Conservation (phyloP, 2,888 invertebrate genomes). For the Brachyopa scutellaris region DNA sequence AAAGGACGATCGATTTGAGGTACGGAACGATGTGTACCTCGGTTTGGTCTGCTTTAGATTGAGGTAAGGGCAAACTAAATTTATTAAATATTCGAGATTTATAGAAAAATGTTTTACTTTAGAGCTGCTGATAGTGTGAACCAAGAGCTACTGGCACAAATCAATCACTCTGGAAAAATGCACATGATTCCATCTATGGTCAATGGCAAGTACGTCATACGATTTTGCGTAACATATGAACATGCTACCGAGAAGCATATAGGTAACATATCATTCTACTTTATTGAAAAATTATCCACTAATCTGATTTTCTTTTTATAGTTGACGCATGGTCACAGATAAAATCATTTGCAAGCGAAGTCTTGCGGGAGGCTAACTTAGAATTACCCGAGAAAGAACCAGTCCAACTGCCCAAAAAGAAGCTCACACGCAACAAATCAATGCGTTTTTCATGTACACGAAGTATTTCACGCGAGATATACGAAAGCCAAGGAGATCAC, state of each 20-base stretch:
- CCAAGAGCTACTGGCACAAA: slow-evolving; percentile 88
- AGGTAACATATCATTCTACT: slow-evolving; percentile 74
- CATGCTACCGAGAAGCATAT: slow-evolving; percentile 89
- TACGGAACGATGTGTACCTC: slow-evolving; percentile 88
- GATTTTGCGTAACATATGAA: slow-evolving; percentile 92
- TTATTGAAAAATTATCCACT: background rate
- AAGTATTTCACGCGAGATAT: slow-evolving; percentile 81
- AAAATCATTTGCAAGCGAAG: slow-evolving; percentile 84
- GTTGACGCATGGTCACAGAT: slow-evolving; percentile 86
- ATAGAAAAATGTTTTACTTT: too few species aligned
- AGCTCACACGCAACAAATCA: slow-evolving; percentile 81
- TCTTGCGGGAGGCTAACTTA: slow-evolving; percentile 81
- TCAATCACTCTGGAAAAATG: slow-evolving; percentile 91
- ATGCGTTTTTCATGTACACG: slow-evolving; percentile 82
- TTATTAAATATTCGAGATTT: too few species aligned
- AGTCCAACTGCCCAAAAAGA: slow-evolving; percentile 77
- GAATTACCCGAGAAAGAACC: slow-evolving; percentile 78
- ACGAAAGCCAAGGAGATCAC: slow-evolving; percentile 80
- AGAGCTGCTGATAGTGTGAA: slow-evolving; percentile 88
- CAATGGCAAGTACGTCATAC: slow-evolving; percentile 88
- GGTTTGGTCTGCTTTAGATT: slow-evolving; percentile 91
- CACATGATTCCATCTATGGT: slow-evolving; percentile 94
- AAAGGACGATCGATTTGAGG: slow-evolving; percentile 88
- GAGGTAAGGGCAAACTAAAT: slow-evolving; percentile 76
- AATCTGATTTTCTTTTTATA: slow-evolving; percentile 61